Percentiles rank a stretch among this genome's conserved stretches.
These are phyloP conservation scores for Meteorus sp. DNA, from an alignment of 1,140 invertebrate species.

Conservation along the genomic window DNA sequence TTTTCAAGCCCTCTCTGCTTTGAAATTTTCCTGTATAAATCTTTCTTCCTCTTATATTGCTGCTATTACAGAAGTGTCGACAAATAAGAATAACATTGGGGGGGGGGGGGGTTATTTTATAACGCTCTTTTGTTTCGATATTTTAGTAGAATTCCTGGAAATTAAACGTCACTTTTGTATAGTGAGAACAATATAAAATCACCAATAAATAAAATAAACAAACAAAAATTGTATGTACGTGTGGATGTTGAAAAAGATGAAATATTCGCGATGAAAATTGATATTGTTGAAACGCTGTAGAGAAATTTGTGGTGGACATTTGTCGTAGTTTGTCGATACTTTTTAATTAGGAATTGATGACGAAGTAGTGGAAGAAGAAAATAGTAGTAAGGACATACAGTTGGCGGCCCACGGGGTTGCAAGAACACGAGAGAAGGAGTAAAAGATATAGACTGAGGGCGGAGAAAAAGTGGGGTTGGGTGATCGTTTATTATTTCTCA, in stretches of 20 bases:
- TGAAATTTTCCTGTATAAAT: not conserved
- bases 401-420: too few relatives aligned
- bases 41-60: not conserved
- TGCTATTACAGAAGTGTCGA: not conserved
- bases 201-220: not conserved
- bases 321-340: conserved; percentile 19
- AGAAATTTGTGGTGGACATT: conserved; percentile 15
- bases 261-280: too few relatives aligned
- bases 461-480: conserved; percentile 3
- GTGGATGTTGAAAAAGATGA: not conserved
- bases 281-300: too few relatives aligned
- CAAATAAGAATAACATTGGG: not conserved
- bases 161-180: not conserved
- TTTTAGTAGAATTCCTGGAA: not conserved
- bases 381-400: not conserved
- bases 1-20: conserved; percentile 1
- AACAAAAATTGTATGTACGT: not conserved
- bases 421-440: not conserved
- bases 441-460: too few relatives aligned
- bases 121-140: not conserved
- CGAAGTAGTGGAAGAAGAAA: conserved; percentile 29
- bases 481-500: conserved; percentile 23
- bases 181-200: not conserved
- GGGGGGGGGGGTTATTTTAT: not conserved
- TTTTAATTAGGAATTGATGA: conserved; percentile 24